Base-by-base conservation (phyloP, 1,140 invertebrate genomes). In the Euglossa dilemma region DNA sequence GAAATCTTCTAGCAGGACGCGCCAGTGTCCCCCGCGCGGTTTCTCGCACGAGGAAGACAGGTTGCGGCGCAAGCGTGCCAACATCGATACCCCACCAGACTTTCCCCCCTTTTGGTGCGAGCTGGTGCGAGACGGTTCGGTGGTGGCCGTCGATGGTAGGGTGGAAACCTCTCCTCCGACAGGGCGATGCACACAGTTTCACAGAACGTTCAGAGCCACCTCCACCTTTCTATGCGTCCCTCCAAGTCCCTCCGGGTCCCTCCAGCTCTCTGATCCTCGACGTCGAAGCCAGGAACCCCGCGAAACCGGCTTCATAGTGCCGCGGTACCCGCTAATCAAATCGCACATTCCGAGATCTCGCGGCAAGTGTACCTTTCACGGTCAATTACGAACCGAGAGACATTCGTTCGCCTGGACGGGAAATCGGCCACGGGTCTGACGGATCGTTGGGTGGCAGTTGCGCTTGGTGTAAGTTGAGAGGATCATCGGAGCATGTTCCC, bases 321-420 rank as follows among this genome's bases (percentile, higher is more conserved):
- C 88, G 87, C 89, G 87, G 76, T 85, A 90, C 86, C 91, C 91
- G 91, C 89, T 92, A 92, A 93, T 92, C 91, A 90, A 91, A 91
- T 92, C 91, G 90, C 88, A 90, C 90, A 90, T 90, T 87, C 82
- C 86, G 57, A 72, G 25, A 76, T 70, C 79, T 72, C 81, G 67
- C 66, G 81, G 56, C 45, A 61, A 36, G 56, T 61, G 64, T 67
- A 25, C 8, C 6, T 28, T 54, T 52, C 14, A 25, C 73, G 36
- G 57, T 23, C 23, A 36, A 79, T 63, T 59, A 64, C 25, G 3
- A 12, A 63, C 9, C 28, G 9, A 63, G 8, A 56, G 23, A 43
- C 45, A 0, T 20, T 63, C 25, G n/a, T 50, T 50, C 11, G 61
- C 14, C 14, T 45, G 59, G 36, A 28, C 57, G 57, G 14, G 36